phyloP scores from a whole-genome alignment of 2,113 vertebrate genomes.

The Lethenteron camtschaticum region DNA sequence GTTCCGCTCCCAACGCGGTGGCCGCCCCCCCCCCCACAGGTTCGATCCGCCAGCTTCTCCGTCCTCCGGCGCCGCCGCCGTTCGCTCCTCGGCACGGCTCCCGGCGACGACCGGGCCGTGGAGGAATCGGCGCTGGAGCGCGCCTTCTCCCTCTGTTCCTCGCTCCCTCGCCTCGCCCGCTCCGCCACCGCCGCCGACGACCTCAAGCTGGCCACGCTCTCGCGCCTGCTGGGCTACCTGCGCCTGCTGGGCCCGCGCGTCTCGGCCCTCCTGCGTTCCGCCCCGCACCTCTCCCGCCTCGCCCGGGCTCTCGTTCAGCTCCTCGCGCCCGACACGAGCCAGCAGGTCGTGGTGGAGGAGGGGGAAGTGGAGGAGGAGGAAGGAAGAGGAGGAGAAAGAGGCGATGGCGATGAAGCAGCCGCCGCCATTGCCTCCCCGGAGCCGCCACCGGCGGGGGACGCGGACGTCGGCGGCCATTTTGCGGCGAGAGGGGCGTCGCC shows the following conservation, averaged over 20 bases:
- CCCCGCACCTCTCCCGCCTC: slow-evolving; percentile 51
- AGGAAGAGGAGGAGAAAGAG: too few relatives aligned
- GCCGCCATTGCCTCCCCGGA: too few relatives aligned
- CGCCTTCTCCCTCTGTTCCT: slow-evolving; percentile 47
- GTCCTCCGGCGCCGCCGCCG: too few relatives aligned
- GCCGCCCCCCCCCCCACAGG: too few relatives aligned
- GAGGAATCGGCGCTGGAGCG: slow-evolving; percentile 54
- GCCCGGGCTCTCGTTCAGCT: slow-evolving; percentile 64
- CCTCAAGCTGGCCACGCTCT: slow-evolving; percentile 52
- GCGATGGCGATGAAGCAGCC: too few relatives aligned
- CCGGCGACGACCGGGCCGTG: slow-evolving; percentile 26
- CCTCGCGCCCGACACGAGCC: slow-evolving; percentile 50
- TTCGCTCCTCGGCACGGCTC: too few relatives aligned
- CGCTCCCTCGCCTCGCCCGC: slow-evolving; percentile 63
- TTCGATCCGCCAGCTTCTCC: too few relatives aligned
- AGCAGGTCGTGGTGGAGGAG: slow-evolving; percentile 55
- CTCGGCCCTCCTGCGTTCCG: slow-evolving; percentile 36
- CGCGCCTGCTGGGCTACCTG: slow-evolving; percentile 50
- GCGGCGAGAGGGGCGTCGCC: too few relatives aligned
- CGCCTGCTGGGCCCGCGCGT: slow-evolving; percentile 53
- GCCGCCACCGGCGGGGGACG: too few relatives aligned
- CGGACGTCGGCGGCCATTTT: neutral
- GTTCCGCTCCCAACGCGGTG: too few relatives aligned
- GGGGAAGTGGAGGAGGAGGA: slow-evolving; percentile 14
- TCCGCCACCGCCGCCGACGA: slow-evolving; percentile 37